Conservation (phyloP, 2,888 invertebrate genomes). For the Myopa testacea region DNA sequence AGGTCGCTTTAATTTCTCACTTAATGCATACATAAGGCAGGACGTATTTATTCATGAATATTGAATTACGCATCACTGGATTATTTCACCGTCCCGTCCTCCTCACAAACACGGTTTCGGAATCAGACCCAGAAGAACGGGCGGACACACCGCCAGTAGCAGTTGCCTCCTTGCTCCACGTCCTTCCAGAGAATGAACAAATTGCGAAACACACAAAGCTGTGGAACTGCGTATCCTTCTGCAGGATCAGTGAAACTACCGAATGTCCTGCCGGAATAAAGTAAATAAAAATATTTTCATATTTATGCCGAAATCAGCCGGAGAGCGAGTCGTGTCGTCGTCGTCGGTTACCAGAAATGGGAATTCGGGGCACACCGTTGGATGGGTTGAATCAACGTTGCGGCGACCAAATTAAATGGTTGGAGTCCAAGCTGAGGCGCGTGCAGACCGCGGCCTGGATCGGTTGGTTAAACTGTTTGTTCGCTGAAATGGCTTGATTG, state of each 20-base stretch:
- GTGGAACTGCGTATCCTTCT: slow-evolving; percentile 14
- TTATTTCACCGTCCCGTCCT: background rate
- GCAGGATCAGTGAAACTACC: background rate
- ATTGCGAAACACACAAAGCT: background rate
- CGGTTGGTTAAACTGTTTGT: slow-evolving; percentile 18
- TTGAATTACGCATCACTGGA: slow-evolving; percentile 20
- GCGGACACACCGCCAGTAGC: background rate
- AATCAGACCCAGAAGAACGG: too few relatives aligned
- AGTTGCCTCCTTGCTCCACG: too few relatives aligned
- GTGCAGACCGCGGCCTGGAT: background rate
- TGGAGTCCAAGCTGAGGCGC: background rate
- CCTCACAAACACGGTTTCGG: too few relatives aligned
- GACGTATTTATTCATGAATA: slow-evolving; percentile 22
- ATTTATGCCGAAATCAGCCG: slow-evolving; percentile 27
- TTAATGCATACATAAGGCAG: slow-evolving; percentile 23
- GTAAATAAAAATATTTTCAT: slow-evolving; percentile 35
- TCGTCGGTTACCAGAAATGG: background rate
- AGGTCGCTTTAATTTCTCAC: background rate
- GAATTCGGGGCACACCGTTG: background rate
- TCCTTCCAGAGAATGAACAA: slow-evolving; percentile 8
- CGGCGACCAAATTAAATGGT: slow-evolving; percentile 16
- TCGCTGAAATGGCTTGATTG: slow-evolving; percentile 32
- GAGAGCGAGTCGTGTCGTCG: background rate
- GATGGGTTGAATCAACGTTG: background rate
- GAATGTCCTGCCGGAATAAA: slow-evolving; percentile 1